Conservation (phyloP, 2,113 vertebrate species). For the Oreocharis arfaki region DNA sequence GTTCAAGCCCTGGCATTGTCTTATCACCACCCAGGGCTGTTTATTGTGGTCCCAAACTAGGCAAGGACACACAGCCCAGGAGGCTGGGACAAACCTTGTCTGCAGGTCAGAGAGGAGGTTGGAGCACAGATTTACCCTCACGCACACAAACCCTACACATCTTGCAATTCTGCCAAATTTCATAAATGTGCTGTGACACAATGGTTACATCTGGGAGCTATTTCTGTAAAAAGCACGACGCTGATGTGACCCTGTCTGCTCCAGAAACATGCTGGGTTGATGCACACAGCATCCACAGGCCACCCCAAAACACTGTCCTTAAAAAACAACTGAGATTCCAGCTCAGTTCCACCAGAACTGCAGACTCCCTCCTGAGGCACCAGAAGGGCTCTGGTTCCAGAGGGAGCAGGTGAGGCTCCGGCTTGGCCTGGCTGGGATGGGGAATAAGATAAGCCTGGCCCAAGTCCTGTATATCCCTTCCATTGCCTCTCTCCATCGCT, state of each 20-base stretch:
- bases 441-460: background rate
- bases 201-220: slow-evolving; percentile 20
- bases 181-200: background rate
- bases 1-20: background rate
- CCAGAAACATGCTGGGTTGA: background rate
- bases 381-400: background rate
- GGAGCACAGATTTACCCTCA: background rate
- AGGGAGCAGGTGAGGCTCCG: background rate
- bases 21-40: background rate
- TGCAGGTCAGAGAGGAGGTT: background rate
- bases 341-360: background rate
- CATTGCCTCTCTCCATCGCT: background rate
- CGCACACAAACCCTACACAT: background rate
- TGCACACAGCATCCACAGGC: background rate
- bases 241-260: background rate
- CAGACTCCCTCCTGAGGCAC: background rate
- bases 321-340: background rate
- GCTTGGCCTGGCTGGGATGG: background rate
- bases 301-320: background rate
- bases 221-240: background rate
- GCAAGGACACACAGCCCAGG: background rate
- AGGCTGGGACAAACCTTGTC: background rate
- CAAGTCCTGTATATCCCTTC: fast-evolving
- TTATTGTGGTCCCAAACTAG: background rate
- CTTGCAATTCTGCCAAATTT: background rate